Evolutionary conservation across 2,797 vertebrate genomes (phyloP).

Genomic region (Aldrovandia affinis): DNA sequence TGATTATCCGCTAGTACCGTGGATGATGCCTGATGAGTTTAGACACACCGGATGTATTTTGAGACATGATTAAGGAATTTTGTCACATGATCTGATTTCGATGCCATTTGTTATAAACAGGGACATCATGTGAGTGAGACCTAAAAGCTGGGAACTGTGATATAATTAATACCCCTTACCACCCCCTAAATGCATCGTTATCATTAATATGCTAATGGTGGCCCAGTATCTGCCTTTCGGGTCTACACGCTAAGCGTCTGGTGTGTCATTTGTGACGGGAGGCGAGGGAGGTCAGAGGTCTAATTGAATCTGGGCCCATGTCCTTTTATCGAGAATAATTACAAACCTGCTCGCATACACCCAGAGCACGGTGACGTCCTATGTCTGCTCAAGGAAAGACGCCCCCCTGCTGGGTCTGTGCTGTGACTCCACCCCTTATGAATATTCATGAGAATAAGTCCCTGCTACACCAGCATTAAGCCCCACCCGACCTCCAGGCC

Average conservation of each 20-base stretch:
- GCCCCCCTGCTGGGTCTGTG: too few relatives aligned
- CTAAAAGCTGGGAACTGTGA: not conserved
- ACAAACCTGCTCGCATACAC: not conserved
- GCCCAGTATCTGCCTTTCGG: not conserved
- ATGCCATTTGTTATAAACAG: not conserved
- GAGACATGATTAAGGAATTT: not conserved
- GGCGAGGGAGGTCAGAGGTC: not conserved
- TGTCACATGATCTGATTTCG: not conserved
- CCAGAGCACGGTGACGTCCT: not conserved
- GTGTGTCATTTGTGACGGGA: not conserved
- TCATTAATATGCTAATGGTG: slow-evolving; percentile 16
- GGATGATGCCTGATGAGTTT: too few relatives aligned
- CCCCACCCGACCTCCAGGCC: not conserved
- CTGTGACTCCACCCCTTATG: too few relatives aligned
- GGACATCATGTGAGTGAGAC: not conserved
- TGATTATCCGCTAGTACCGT: not conserved
- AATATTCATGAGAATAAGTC: too few relatives aligned
- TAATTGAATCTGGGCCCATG: not conserved
- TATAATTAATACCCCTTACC: not conserved
- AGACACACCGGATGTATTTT: not conserved
- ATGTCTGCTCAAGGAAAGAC: not conserved
- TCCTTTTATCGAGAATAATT: slow-evolving; percentile 10
- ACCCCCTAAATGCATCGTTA: not conserved
- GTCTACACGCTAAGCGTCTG: not conserved
- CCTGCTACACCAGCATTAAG: too few relatives aligned